These are phyloP conservation scores for Astropecten irregularis DNA, from an alignment of 53 echinoderm and acorn worm genomes.

Conservation along the genomic window DNA sequence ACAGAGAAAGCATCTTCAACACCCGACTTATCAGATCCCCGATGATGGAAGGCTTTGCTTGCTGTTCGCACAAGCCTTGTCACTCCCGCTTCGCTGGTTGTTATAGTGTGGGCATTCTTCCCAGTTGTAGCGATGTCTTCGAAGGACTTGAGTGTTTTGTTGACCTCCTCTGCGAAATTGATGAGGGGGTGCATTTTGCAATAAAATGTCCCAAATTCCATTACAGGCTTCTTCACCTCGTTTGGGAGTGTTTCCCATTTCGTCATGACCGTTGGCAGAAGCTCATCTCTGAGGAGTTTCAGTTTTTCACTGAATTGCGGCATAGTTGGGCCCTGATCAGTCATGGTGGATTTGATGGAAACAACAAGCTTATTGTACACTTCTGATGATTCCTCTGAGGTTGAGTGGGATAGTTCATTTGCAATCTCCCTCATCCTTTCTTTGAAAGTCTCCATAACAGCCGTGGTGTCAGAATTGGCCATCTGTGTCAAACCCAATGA, in stretches of 20 bases:
- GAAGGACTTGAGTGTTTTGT: slow-evolving; percentile 59
- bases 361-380: slow-evolving; percentile 46
- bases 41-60: slow-evolving; percentile 60
- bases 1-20: slow-evolving; percentile 45
- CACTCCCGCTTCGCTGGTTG: slow-evolving; percentile 30
- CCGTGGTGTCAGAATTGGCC: slow-evolving; percentile 24
- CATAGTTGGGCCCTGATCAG: slow-evolving; percentile 73
- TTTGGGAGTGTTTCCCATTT: slow-evolving; percentile 46
- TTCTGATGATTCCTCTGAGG: neutral
- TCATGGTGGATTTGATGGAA: slow-evolving; percentile 61
- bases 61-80: slow-evolving; percentile 47
- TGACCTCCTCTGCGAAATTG: slow-evolving; percentile 63
- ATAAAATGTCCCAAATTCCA: slow-evolving; percentile 50
- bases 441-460: slow-evolving; percentile 44
- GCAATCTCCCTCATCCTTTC: slow-evolving; percentile 53
- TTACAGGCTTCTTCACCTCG: neutral
- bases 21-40: slow-evolving; percentile 46
- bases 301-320: slow-evolving; percentile 58
- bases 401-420: neutral
- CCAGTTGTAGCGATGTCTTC: slow-evolving; percentile 51
- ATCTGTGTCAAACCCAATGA: slow-evolving; percentile 27
- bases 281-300: neutral
- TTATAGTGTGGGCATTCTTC: slow-evolving; percentile 46
- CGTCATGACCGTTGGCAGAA: slow-evolving; percentile 57
- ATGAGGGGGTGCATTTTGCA: slow-evolving; percentile 73